Evolutionary conservation across 2,888 invertebrate species (phyloP).

Genomic region (Crioceris asparagi): DNA sequence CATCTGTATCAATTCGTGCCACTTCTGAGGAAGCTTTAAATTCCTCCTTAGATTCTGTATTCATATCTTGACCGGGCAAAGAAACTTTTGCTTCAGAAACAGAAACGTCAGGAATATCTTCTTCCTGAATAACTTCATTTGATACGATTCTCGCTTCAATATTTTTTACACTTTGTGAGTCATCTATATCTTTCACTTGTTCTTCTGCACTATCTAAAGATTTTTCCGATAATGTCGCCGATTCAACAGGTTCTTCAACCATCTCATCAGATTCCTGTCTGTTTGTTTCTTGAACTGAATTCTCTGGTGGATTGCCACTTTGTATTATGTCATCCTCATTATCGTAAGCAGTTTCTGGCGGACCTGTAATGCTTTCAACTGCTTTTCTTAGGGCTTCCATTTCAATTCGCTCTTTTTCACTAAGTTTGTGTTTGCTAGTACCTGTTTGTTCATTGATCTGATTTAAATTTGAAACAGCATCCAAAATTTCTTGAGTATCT

Average conservation of each 20-base stretch:
- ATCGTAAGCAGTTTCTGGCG: not conserved
- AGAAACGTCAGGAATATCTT: no score
- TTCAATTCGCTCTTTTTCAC: constrained; percentile 20
- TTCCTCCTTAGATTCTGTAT: no score
- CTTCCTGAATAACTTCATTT: constrained; percentile 5
- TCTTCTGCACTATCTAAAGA: no score
- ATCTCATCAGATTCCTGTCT: constrained; percentile 1
- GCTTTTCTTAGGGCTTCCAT: constrained; percentile 23
- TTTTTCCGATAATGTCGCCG: no score
- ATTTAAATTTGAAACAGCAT: constrained; percentile 22
- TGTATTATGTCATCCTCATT: not conserved
- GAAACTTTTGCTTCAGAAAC: no score
- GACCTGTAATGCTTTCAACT: constrained; percentile 23
- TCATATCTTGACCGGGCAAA: no score
- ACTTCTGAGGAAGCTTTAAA: no score
- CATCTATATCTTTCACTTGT: no score
- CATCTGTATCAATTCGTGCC: no score
- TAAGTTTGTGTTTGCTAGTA: constrained; percentile 12
- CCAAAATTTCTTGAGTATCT: constrained; percentile 21
- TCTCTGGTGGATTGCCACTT: no score
- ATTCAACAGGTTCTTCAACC: constrained; percentile 1
- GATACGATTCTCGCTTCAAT: no score
- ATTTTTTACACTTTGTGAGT: no score
- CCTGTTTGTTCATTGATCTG: constrained; percentile 16
- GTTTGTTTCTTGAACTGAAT: constrained; percentile 1